Base-by-base conservation (phyloP, 2,888 invertebrate genomes). In the Hartigia nigra region DNA sequence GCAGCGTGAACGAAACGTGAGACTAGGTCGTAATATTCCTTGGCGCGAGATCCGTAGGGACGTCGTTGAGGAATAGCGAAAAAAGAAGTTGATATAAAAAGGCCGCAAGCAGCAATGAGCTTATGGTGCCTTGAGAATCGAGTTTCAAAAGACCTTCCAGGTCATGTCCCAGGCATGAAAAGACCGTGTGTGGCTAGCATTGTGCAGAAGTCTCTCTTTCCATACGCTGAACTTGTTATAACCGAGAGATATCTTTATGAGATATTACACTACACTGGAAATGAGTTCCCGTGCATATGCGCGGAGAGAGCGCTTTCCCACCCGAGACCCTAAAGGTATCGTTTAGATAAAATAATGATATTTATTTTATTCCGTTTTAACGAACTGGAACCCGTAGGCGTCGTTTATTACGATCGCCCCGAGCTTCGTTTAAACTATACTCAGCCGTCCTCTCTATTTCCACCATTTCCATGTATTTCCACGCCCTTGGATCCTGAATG, bases 131-230 rank as follows among this genome's bases (percentile, higher is more conserved):
- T 85, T 81, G 83, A 79, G 83, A 85, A 86, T 87, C 82, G 82
- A 81, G 82, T 81, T 83, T 88, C 83, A 84, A 88, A 87, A 87
- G 86, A 81, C 78, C 81, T 83, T 84, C 80, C 84, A 81, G 85
- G 82, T 81, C 84, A 82, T 83, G 80, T 79, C 81, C 79, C 70
- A 74, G 77, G 74, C 77, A 81, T 77, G 80, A 81, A 83, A 84
- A 82, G 80, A 82, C 81, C 81, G 81, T 80, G 80, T 76, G 80
- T 75, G 79, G 77, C 80, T 82, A 76, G 77, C 80, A 79, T 80
- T 84, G 79, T 78, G 80, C 75, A 83, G 79, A 79, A 80, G 80
- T 84, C 81, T 70, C 80, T 81, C 82, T 79, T 78, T 78, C 36
- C 75, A 36, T 36, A 31, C 12, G 75, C 36, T 75, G 31, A 36